Evolutionary conservation across 1,140 invertebrate species (phyloP), one percentile per base, ranked within the genome.

Genomic region (Anagrus nilaparvatae): DNA sequence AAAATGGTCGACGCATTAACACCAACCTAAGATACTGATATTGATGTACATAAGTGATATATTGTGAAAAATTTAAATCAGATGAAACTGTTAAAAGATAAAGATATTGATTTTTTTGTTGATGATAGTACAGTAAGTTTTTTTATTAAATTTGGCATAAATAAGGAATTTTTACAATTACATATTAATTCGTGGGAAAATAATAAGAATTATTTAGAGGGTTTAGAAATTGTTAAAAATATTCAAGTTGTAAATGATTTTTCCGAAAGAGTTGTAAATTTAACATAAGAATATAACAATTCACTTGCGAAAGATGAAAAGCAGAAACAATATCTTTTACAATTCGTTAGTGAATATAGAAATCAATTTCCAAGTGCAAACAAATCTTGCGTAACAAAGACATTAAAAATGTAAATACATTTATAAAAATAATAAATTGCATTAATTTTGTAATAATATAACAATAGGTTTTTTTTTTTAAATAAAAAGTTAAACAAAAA

Each of bases 51-150:
- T 27, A 21, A 12, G 8, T 38, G 28, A 25, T 34, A 40, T 21
- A 12, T 39, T 8, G 14, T 13, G 32, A 17, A 42, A 8, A 18
- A 24, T 13, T 7, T 20, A 5, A 34, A 27, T 4, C 25, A 30
- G 29, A 14, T 36, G 13, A 2, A 31, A 29, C 27, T 34, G 40
- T 20, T 40, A 12, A 17, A 13, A 18, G 32, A 43, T 18, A 21
- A 38, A 45, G 31, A 43, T n/a, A 25, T 44, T 28, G 40, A 42
- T 38, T 23, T 45, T 29, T 40, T 48, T 44, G 21, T 42, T 18
- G 20, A 14, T 19, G 38, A 30, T 39, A 7, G 43, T 46, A 35
- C 42, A 31, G 25, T 43, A 23, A 9, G 7, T 19, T 34, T 40
- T 20, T 47, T 40, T 31, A 25, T 30, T 24, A 16, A 23, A 38